Conservation (phyloP, 2,797 vertebrate species). For the Eremophila alpestris region DNA sequence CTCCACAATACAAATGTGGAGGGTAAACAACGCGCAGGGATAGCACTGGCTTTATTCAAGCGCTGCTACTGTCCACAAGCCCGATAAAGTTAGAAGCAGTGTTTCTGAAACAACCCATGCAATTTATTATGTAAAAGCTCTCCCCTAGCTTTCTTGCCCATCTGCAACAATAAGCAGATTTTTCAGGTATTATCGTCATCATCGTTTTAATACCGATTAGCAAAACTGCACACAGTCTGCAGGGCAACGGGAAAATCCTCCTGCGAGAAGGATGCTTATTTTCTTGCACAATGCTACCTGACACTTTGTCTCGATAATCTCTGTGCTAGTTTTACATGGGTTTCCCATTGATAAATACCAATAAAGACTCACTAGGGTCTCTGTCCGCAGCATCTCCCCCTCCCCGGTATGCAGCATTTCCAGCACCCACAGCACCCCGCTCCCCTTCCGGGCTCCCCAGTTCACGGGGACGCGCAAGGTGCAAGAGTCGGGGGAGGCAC, state of each 20-base stretch:
- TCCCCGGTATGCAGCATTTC: neutral
- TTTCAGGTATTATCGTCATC: constrained; percentile 18
- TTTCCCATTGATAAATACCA: neutral
- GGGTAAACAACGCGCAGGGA: neutral
- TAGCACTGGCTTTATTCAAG: neutral
- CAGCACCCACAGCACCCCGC: neutral
- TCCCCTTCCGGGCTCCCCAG: neutral
- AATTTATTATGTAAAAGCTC: neutral
- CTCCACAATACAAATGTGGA: neutral
- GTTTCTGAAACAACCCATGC: neutral
- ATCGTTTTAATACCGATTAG: neutral
- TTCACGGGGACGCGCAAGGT: neutral
- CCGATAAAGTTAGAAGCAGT: neutral
- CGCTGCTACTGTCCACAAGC: neutral
- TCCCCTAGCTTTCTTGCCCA: neutral
- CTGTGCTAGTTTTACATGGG: neutral
- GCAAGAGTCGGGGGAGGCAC: neutral
- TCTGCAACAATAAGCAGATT: constrained; percentile 12
- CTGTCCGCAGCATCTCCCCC: neutral
- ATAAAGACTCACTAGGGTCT: neutral
- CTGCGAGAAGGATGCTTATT: neutral
- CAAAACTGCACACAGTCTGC: neutral
- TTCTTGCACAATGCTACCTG: neutral
- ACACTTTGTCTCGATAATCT: neutral
- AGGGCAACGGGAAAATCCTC: neutral